phyloP scores from a whole-genome alignment of 2,888 invertebrate genomes.

The Agrotis clavis region DNA sequence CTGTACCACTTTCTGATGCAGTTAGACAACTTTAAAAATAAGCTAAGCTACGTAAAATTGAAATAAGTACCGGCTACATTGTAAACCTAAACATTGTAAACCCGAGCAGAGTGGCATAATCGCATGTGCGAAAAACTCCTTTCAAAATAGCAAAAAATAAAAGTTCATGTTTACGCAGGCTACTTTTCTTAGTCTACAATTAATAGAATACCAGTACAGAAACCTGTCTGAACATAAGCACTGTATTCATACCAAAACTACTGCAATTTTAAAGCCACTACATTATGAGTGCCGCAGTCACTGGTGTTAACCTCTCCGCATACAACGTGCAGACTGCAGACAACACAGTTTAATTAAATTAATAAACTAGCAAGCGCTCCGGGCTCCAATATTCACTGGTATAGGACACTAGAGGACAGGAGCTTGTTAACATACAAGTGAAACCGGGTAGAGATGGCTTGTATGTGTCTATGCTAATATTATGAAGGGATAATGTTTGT shows the following conservation, averaged over 20 bases:
- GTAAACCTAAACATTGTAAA: no score
- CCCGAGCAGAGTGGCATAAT: no score
- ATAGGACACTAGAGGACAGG: slow-evolving; percentile 1
- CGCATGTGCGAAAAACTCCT: no score
- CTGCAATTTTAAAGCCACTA: slow-evolving; percentile 12
- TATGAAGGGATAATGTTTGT: no score
- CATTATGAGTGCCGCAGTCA: slow-evolving; percentile 17
- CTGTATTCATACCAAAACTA: not conserved
- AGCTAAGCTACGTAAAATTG: no score
- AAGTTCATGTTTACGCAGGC: not conserved
- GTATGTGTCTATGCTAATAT: not conserved
- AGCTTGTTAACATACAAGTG: slow-evolving; percentile 5
- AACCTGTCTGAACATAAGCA: not conserved
- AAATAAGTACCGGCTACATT: no score
- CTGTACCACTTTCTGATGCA: no score
- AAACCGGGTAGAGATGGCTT: not conserved
- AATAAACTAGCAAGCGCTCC: slow-evolving; percentile 34
- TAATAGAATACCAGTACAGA: not conserved
- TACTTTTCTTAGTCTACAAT: not conserved
- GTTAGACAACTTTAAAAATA: no score
- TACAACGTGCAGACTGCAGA: slow-evolving; percentile 25
- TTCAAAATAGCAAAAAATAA: not conserved
- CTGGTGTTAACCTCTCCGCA: slow-evolving; percentile 18
- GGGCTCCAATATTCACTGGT: not conserved
- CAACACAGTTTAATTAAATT: slow-evolving; percentile 47